Percentiles rank a stretch among this genome's conserved stretches.
Conservation (phyloP, 2,797 vertebrate species). For the Poecile montanus region DNA sequence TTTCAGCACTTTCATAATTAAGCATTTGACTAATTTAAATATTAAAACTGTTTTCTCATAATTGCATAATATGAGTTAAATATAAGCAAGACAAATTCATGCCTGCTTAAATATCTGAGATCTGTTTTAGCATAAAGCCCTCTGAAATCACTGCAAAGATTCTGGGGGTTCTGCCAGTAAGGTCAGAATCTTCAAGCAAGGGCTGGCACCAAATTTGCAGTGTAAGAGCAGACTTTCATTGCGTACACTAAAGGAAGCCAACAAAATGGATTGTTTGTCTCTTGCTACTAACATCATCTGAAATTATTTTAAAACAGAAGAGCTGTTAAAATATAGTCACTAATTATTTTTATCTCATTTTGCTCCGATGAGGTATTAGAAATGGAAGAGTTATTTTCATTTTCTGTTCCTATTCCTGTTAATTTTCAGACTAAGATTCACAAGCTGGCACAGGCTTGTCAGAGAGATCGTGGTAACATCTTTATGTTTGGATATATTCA, state of each 20-base stretch:
- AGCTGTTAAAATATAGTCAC: neutral
- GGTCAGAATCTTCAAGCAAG: neutral
- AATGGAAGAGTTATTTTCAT: neutral
- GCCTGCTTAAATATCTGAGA: neutral
- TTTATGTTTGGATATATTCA: neutral
- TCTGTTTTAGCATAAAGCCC: neutral
- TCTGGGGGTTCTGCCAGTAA: neutral
- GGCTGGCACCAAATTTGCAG: neutral
- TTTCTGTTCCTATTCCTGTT: neutral
- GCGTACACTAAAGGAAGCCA: neutral
- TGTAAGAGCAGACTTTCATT: neutral
- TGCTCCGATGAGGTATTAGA: neutral
- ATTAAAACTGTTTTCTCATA: constrained; percentile 44
- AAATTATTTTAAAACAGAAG: neutral
- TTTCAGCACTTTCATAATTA: constrained; percentile 46
- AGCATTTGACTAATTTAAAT: constrained; percentile 51
- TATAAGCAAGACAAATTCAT: neutral
- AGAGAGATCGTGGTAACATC: neutral
- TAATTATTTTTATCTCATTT: neutral
- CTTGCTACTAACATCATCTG: neutral
- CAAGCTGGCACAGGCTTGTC: fast-evolving
- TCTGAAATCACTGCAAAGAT: neutral
- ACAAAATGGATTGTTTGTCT: neutral
- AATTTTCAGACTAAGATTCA: neutral
- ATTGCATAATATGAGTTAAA: neutral